A percentile compares a stretch with the other conserved stretches of the same genome.
Evolutionary conservation across 2,888 invertebrate genomes (phyloP).

Genomic region (Trissolcus japonicus): DNA sequence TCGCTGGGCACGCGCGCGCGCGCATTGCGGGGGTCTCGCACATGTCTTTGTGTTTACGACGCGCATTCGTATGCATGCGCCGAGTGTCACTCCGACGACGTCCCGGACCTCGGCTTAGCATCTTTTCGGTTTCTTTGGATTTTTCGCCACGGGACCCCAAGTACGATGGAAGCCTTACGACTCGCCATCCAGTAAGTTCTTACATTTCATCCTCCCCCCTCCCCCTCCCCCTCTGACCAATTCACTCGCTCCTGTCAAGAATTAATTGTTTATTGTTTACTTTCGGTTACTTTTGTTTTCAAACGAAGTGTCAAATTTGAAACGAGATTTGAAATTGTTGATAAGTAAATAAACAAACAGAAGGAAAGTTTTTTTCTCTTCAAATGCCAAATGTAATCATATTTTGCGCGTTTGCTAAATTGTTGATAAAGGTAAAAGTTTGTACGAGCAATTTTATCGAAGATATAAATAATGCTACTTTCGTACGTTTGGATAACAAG

Average conservation of each 20-base stretch:
- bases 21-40: constrained; percentile 34
- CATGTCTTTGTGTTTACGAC: constrained; percentile 54
- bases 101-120: constrained; percentile 6
- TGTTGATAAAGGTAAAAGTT: too few species aligned
- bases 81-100: constrained; percentile 42
- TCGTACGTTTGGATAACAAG: too few species aligned
- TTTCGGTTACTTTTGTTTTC: too few species aligned
- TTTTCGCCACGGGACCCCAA: constrained; percentile 1
- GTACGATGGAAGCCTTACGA: constrained; percentile 44
- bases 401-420: too few species aligned
- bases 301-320: too few species aligned
- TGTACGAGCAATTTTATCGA: too few species aligned
- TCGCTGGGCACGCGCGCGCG: constrained; percentile 40
- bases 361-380: too few species aligned
- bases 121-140: constrained; percentile 11
- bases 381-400: too few species aligned
- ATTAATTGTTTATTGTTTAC: neutral
- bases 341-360: too few species aligned
- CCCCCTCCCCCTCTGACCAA: neutral
- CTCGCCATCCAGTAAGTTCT: constrained; percentile 47
- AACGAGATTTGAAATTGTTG: too few species aligned
- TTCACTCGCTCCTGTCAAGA: neutral
- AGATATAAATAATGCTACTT: too few species aligned
- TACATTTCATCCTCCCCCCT: neutral
- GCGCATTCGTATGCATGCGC: constrained; percentile 41